Percentiles rank a stretch among this genome's conserved stretches.
phyloP scores from a whole-genome alignment of 2,113 vertebrate genomes.

The Ahaetulla prasina region DNA sequence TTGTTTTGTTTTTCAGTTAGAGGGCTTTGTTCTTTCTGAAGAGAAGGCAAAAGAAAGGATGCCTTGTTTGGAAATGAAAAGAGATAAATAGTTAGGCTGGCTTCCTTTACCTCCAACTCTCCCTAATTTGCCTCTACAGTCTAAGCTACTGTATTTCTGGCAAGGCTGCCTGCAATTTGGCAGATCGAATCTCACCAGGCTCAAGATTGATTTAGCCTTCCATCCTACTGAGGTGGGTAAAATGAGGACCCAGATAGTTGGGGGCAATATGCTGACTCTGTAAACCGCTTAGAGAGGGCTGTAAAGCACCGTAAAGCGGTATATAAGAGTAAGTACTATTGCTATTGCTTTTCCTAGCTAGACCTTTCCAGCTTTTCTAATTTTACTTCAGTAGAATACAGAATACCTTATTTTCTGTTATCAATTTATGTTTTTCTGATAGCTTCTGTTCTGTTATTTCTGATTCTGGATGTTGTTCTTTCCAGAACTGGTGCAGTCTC shows the following conservation, averaged over 20 bases:
- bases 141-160: not conserved
- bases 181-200: no score
- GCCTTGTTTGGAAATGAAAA: not conserved
- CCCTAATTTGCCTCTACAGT: not conserved
- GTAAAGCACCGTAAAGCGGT: no score
- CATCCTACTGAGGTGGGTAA: no score
- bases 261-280: no score
- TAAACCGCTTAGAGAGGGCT: no score
- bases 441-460: not conserved
- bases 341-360: not conserved
- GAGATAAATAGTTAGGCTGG: not conserved
- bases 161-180: not conserved
- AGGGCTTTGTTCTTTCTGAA: not conserved
- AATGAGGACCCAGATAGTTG: no score
- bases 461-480: not conserved
- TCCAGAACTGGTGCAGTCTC: not conserved
- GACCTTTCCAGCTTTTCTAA: not conserved
- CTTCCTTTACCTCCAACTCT: not conserved
- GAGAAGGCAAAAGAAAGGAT: not conserved
- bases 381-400: not conserved
- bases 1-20: not conserved
- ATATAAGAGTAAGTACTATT: no score
- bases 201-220: no score
- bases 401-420: not conserved
- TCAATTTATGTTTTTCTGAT: not conserved